Percentiles rank a stretch among this genome's conserved stretches.
Evolutionary conservation across 2,113 vertebrate genomes (phyloP).

Genomic region (Ariopsis seemanni): DNA sequence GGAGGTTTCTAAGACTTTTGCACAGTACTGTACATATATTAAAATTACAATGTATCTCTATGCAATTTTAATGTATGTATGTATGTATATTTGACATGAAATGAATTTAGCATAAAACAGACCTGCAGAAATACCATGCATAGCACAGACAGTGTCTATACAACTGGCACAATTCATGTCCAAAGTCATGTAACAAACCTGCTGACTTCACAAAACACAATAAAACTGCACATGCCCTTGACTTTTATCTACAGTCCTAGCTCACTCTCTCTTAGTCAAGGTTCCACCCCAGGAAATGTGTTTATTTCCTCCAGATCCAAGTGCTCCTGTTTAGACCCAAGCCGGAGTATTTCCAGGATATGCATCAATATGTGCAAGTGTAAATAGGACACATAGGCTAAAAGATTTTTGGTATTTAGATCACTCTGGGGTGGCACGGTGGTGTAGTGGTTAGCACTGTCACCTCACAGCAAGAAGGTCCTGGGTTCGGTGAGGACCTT

Average conservation of each 20-base stretch:
- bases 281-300: neutral
- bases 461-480: too few relatives aligned
- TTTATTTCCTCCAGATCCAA: neutral
- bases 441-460: too few relatives aligned
- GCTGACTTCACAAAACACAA: neutral
- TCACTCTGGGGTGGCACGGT: neutral
- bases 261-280: neutral
- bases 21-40: too few relatives aligned
- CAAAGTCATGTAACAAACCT: neutral
- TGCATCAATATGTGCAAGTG: neutral
- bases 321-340: neutral
- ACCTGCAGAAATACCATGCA: neutral
- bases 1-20: too few relatives aligned
- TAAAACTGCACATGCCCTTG: slow-evolving; percentile 14
- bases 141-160: too few relatives aligned
- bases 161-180: neutral
- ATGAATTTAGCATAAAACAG: neutral
- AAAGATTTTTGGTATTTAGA: neutral
- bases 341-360: neutral
- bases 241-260: slow-evolving; percentile 14
- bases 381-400: neutral
- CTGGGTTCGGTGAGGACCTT: too few relatives aligned
- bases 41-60: too few relatives aligned
- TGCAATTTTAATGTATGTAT: neutral
- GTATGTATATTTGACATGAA: neutral